These are phyloP conservation scores for Harpagoxenus sublaevis DNA, from an alignment of 2,888 invertebrate genomes.

Conservation along the genomic window DNA sequence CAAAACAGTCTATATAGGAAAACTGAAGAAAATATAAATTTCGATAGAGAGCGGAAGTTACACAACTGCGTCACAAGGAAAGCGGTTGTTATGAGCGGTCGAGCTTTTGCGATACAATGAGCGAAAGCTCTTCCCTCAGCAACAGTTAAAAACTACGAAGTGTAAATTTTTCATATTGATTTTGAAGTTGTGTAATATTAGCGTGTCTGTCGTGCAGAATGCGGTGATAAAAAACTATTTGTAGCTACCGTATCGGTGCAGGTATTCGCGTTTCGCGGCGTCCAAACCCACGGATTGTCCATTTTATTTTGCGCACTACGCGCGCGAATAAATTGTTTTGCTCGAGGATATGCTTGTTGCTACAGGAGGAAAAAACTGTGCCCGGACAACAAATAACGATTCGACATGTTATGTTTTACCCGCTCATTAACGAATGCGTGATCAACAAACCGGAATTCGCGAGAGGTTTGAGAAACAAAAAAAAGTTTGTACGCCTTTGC, in stretches of 20 bases:
- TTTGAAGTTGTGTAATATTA: constrained; percentile 36
- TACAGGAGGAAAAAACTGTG: background rate
- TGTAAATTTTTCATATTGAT: constrained; percentile 30
- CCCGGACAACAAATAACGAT: constrained; percentile 36
- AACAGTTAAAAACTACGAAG: constrained; percentile 20
- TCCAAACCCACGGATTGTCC: constrained; percentile 21
- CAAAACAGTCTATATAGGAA: background rate
- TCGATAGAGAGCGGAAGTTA: background rate
- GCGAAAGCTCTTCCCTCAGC: background rate
- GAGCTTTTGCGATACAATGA: too few relatives aligned
- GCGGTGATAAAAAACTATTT: constrained; percentile 23
- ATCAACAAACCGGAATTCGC: constrained; percentile 30
- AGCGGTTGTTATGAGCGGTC: background rate
- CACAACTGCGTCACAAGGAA: background rate
- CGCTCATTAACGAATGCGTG: constrained; percentile 39
- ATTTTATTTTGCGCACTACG: constrained; percentile 37
- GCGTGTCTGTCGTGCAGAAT: background rate
- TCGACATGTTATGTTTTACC: constrained; percentile 32
- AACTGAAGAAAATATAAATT: background rate
- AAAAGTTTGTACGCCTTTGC: constrained; percentile 12
- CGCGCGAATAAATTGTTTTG: constrained; percentile 42
- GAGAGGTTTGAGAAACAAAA: constrained; percentile 20
- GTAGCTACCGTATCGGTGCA: background rate
- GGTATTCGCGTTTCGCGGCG: constrained; percentile 13
- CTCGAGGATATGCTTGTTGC: constrained; percentile 47